Conservation (phyloP, 2,888 invertebrate species). For the Campaea margaritaria region DNA sequence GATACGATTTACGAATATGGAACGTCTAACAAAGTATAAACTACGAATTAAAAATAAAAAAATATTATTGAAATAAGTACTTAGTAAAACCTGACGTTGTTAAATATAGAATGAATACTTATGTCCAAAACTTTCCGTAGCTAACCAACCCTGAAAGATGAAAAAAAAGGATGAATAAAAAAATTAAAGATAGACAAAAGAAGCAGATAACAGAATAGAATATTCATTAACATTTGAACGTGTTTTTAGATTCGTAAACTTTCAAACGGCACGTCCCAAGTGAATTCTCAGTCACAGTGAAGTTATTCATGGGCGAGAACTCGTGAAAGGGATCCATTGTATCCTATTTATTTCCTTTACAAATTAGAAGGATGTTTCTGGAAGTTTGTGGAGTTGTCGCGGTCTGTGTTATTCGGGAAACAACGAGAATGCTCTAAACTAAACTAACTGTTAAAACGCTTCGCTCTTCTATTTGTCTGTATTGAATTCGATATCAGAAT, state of each 20-base stretch:
- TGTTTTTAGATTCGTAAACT: neutral
- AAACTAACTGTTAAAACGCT: neutral
- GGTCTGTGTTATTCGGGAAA: conserved; percentile 43
- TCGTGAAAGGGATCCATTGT: conserved; percentile 71
- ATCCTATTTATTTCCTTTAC: conserved; percentile 67
- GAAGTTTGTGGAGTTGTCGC: conserved; percentile 49
- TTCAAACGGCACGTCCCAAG: neutral
- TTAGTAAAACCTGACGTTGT: too few relatives aligned
- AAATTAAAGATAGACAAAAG: too few relatives aligned
- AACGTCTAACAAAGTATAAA: too few relatives aligned
- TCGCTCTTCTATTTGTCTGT: neutral
- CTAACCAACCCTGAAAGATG: too few relatives aligned
- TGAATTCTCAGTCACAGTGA: conserved; percentile 1
- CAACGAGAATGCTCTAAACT: conserved; percentile 25
- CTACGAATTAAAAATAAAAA: too few relatives aligned
- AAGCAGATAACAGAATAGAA: too few relatives aligned
- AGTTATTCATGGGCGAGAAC: conserved; percentile 19
- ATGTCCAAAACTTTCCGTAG: too few relatives aligned
- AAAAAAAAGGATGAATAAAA: too few relatives aligned
- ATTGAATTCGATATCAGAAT: neutral
- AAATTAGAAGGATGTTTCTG: conserved; percentile 66
- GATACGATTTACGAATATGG: too few relatives aligned
- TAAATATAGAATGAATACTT: too few relatives aligned
- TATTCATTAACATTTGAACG: too few relatives aligned
- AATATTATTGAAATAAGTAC: too few relatives aligned